Conservation (phyloP, 1,140 invertebrate genomes). For the Pseudomyrmex cubaensis region DNA sequence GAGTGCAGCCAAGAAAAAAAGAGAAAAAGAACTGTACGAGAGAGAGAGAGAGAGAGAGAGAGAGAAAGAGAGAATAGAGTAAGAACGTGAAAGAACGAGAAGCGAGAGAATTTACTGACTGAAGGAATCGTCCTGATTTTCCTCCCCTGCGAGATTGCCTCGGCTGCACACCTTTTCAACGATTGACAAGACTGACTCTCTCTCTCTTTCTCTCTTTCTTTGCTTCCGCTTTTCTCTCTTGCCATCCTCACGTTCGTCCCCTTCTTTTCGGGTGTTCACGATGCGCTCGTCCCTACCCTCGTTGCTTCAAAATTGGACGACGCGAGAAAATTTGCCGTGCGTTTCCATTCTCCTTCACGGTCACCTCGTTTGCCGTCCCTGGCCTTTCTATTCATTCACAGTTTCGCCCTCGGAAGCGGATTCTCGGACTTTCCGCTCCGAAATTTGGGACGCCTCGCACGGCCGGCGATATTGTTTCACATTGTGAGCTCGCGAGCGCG, state of each 20-base stretch:
- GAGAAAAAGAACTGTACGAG: not conserved
- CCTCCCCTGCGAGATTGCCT: conserved; percentile 75
- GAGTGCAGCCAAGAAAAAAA: conserved; percentile 6
- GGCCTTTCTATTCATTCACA: not conserved
- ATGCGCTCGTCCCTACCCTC: conserved; percentile 46
- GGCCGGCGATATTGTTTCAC: conserved; percentile 53
- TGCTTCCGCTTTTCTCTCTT: not conserved
- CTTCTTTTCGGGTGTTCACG: conserved; percentile 45
- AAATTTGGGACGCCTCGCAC: conserved; percentile 61
- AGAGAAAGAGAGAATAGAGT: no score
- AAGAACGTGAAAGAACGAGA: not conserved
- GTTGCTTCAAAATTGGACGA: conserved; percentile 76
- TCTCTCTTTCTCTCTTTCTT: conserved; percentile 48
- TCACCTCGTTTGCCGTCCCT: conserved; percentile 12
- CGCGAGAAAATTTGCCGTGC: conserved; percentile 61
- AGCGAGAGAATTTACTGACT: conserved; percentile 75
- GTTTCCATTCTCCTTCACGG: conserved; percentile 15
- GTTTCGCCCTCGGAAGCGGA: not conserved
- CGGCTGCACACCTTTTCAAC: conserved; percentile 67
- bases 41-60: not conserved
- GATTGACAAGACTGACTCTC: conserved; percentile 71
- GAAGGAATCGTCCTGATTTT: conserved; percentile 77
- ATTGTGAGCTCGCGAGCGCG: conserved; percentile 29
- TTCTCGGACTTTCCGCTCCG: not conserved
- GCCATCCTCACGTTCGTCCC: conserved; percentile 8